These are phyloP conservation scores for Zelleria hepariella DNA, from an alignment of 2,888 invertebrate species.

Conservation along the genomic window DNA sequence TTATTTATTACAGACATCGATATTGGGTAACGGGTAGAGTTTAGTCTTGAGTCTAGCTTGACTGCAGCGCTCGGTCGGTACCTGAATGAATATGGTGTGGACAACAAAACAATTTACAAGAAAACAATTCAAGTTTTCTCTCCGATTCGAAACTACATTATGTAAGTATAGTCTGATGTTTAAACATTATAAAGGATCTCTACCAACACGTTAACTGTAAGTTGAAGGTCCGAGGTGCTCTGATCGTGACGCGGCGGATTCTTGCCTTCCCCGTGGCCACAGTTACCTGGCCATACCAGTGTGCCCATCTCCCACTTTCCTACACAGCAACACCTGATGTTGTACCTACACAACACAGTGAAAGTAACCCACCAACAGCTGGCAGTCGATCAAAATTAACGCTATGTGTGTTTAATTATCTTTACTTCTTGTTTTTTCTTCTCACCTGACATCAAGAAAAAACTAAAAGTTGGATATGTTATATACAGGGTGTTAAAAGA, in stretches of 20 bases:
- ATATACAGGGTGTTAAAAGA: too few species aligned
- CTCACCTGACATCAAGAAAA: too few species aligned
- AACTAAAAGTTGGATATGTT: too few species aligned
- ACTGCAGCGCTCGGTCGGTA: too few species aligned
- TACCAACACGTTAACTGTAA: neutral
- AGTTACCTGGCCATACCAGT: neutral
- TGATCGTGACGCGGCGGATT: constrained; percentile 17
- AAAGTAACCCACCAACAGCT: neutral
- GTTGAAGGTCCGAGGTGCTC: neutral
- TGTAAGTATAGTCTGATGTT: neutral
- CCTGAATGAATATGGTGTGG: too few species aligned
- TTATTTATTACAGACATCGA: too few species aligned
- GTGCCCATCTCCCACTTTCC: neutral
- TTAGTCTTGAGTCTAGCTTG: too few species aligned
- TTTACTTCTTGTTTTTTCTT: too few species aligned
- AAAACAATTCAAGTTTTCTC: too few species aligned
- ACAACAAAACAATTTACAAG: too few species aligned
- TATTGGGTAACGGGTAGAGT: too few species aligned
- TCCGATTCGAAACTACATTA: neutral
- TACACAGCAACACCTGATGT: neutral
- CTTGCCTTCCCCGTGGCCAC: constrained; percentile 6
- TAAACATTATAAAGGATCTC: neutral
- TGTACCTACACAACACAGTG: neutral
- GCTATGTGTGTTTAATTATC: neutral
- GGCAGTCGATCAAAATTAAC: neutral